Base-by-base conservation (phyloP, 2,113 vertebrate genomes). In the Potamarius usumacintae region DNA sequence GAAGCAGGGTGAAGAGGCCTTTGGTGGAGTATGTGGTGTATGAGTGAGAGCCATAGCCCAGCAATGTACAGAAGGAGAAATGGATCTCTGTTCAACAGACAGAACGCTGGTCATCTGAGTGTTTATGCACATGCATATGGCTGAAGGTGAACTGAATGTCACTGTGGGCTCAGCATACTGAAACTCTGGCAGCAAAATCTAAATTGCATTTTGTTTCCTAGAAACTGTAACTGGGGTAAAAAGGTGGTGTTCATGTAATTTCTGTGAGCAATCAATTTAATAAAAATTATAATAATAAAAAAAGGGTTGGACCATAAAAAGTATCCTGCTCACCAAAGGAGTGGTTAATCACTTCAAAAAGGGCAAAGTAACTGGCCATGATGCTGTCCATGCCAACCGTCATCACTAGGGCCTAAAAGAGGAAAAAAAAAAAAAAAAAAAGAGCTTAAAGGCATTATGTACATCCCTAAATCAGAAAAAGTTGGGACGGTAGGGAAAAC, bases 271-370 rank as follows among this genome's bases (percentile, higher is more conserved):
- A 42, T 42, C 30, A 18, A 42, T 34, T 42, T 20, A 17, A 7
- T n/a, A 65, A 25, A 63, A 69, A 71, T 11, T n/a, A n/a, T n/a
- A n/a, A n/a, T 20, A 17, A 7, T n/a, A 53, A 77, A 14, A 53
- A 12, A 12, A 8, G 22, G 50, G 74, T 18, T 69, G 14, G 25
- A 87, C 17, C 79, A 50, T 9, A 7, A 74, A 69, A 20, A 10
- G 0, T 57, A 5, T 5, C 57, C 17, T 67, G 93, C 97, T 97
- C 93, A 99, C 98, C 97, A 55, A 99, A 99, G 71, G 97, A 96
- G 94, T 98, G 97, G 92, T 97, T 97, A 93, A 99, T 98, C 94
- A 99, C 98, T 93, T 99, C 98, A 89, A 99, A 99, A 90, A 99
- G 96, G 89, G 98, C 97, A 90, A 99, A 99, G 94, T 98, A 99